Evolutionary conservation across 2,797 vertebrate species (phyloP), one percentile per base, ranked within the genome.

Genomic region (Silurus lanzhouensis): DNA sequence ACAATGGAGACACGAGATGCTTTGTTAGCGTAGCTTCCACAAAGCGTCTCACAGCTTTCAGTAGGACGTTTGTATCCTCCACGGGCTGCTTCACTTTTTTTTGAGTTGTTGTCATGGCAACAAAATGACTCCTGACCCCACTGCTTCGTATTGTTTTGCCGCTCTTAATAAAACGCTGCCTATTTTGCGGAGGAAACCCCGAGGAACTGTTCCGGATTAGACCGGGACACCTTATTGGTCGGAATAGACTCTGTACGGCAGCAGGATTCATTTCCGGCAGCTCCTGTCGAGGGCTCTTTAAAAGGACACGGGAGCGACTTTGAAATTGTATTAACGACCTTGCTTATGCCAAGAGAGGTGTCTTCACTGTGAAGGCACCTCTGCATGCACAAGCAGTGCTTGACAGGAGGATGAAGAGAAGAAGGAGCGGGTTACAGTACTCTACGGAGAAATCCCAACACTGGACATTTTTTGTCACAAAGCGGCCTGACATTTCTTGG

Each of bases 181-280:
- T 60, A 27, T 22, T 60, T 44, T 13, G 31, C 1, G 1, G 38
- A 2, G 13, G 60, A n/a, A 63, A 79, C 9, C 31, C 31, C 38
- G 6, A 77, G 13, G 60, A 38, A 44, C 13, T 1, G 22, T 48
- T 48, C 27, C 38, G 61, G 60, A 80, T 80, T 27, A 80, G 61
- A 66, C n/a, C 48, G 20, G 22, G 20, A 63, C 58, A 61, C 15
- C 60, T 64, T 44, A 38, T 80, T 22, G 48, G 44, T 46, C 63
- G 77, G 17, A 48, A 64, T 89, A 90, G 93, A 93, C 92, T 90
- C 92, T 27, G 90, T 92, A 89, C 90, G 93, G 89, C 91, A 92
- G 94, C 95, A 89, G 92, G 83, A 84, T 94, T 91, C 89, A 67
- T 88, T 94, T 91, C 90, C 88, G 90, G 92, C 92, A 90, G 27